Base-by-base conservation (phyloP, 2,113 vertebrate species). In the Oplegnathus fasciatus region DNA sequence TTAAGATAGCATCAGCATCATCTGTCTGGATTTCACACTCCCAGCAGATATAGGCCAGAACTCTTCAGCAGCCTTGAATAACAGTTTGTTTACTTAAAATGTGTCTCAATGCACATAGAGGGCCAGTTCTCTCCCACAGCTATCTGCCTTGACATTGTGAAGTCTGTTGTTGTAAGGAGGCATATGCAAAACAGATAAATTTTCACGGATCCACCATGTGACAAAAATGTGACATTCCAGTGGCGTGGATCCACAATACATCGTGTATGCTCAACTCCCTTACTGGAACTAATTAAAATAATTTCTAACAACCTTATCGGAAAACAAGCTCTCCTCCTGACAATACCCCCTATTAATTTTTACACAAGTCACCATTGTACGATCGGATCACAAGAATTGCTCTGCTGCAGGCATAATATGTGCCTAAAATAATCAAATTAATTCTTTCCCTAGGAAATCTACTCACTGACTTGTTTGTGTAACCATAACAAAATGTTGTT, bases 271-370 rank as follows among this genome's bases (percentile, higher is more conserved):
- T 94, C 95, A 76, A 89, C 91, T 90, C 81, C 83, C 91, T 91
- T 70, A 95, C 96, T 96, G 93, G 95, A 96, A 97, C 97, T 90
- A 98, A 98, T 98, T 97, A 96, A 97, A 97, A 97, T 97, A 96
- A 98, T 97, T 95, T 95, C 78, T 92, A 94, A 96, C 97, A 96
- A 95, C 95, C 96, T 97, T 96, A 97, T 97, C 95, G 91, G 96
- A 97, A 96, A 96, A 95, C 94, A 94, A 93, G 89, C 90, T 91
- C 6, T 80, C 89, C 84, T 86, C 44, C 77, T 70, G 83, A 95
- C 95, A 96, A 95, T 94, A 83, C 37, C 37, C 58, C 50, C 93
- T 85, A 94, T 95, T 96, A 93, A 95, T 90, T 88, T 37, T 89
- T 79, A 86, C 87, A 95, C 94, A 95, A 95, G 92, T 94, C 89